Evolutionary conservation across 2,797 vertebrate genomes (phyloP), one percentile per base, ranked within the genome.

Genomic region (Gymnothorax javanicus): DNA sequence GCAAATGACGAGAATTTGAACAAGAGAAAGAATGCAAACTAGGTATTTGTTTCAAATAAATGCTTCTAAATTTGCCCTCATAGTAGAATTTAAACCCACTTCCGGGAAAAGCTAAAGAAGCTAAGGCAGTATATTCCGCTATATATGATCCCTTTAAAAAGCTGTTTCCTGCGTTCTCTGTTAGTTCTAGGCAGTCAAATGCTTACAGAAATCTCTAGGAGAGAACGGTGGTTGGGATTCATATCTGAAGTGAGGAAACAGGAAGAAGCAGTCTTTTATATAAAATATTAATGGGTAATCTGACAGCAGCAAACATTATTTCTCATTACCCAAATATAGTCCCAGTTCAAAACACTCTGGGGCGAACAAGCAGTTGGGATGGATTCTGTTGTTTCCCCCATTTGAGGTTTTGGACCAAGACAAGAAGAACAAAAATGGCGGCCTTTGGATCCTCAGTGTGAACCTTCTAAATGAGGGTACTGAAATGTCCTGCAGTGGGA

Each of bases 361-460:
- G 25, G 71, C 27, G 25, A 64, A 71, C 13, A 25, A 50, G 67
- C 13, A 9, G 73, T 5, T 15, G n/a, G n/a, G 25, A 59, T 69
- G 52, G 57, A 59, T 73, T 73, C 56, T 62, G 86, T 73, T 67
- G 25, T 75, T 87, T 87, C 86, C 83, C 33, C 54, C 52, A 69
- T 73, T 43, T 82, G 82, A 33, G 64, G 82, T 57, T 64, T 73
- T n/a, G 54, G 69, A 50, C 52, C 23, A 25, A 57, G 82, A 81
- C 54, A 56, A 52, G 54, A 54, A 56, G 87, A 89, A 85, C 86
- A 87, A 86, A 88, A 69, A 91, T 88, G 91, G 90, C 89, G 89
- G 85, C 84, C 58, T 0, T 90, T 60, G 82, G 90, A 88, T 87
- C 84, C 52, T 43, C 1, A 43, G 2, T 43, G 33, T 88, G 43